These are phyloP conservation scores for Ciconia boyciana DNA, from an alignment of 2,113 vertebrate genomes.

Conservation along the genomic window DNA sequence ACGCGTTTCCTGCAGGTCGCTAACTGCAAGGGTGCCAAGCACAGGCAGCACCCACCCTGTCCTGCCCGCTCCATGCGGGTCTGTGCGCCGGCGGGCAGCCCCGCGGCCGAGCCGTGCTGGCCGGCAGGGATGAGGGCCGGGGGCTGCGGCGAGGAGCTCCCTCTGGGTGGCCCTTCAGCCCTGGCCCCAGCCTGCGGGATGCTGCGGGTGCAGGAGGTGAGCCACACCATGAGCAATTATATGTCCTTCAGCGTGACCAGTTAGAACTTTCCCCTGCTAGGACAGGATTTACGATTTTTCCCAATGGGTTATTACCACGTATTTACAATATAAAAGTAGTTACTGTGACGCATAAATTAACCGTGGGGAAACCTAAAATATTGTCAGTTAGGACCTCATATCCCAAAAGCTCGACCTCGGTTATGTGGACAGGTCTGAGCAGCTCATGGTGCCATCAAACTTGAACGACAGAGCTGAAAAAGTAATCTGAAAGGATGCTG, in stretches of 20 bases:
- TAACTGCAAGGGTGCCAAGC: fast-evolving
- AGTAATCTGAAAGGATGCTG: background rate
- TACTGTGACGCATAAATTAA: background rate
- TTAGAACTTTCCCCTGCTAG: background rate
- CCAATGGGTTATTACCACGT: background rate
- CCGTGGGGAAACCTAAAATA: background rate
- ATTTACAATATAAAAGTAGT: background rate
- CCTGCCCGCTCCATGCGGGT: background rate
- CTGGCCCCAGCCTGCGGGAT: no score
- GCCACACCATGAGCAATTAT: background rate
- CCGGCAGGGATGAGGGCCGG: background rate
- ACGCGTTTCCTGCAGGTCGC: fast-evolving
- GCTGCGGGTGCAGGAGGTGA: background rate
- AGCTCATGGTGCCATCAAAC: background rate
- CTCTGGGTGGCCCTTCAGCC: background rate
- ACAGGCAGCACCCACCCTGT: background rate
- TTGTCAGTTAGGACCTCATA: background rate
- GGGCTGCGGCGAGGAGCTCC: background rate
- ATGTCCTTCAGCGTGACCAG: background rate
- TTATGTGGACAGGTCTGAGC: background rate
- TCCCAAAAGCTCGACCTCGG: background rate
- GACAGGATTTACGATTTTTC: background rate
- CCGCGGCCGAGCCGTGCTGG: background rate
- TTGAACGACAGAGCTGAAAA: background rate
- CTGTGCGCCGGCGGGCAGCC: fast-evolving